Percentiles rank a stretch among this genome's conserved stretches.
Conservation (phyloP, 2,113 vertebrate species). For the Pholis gunnellus region DNA sequence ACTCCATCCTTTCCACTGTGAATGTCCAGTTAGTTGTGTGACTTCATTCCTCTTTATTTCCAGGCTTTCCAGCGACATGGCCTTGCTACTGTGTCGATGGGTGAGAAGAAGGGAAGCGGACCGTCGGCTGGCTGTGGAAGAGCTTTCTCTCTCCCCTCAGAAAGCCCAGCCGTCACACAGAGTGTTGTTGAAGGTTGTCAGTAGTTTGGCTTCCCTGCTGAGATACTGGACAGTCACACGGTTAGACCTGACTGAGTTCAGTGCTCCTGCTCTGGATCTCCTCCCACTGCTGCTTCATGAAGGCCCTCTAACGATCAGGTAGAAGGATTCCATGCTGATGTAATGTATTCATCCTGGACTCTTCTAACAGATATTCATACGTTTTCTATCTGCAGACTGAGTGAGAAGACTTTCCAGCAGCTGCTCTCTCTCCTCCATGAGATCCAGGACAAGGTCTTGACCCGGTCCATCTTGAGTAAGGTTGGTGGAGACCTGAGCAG, state of each 20-base stretch:
- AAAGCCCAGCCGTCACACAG: too few species aligned
- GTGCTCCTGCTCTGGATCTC: constrained; percentile 36
- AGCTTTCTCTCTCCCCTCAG: too few species aligned
- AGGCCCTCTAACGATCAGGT: constrained; percentile 46
- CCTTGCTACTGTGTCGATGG: too few species aligned
- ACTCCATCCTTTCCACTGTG: neutral
- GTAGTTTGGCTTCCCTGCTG: constrained; percentile 15
- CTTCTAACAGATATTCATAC: neutral
- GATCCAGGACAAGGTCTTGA: constrained; percentile 24
- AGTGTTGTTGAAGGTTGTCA: too few species aligned
- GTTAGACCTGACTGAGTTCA: constrained; percentile 43
- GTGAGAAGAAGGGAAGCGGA: too few species aligned
- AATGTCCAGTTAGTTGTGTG: neutral
- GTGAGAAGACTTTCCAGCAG: neutral
- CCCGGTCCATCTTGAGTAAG: constrained; percentile 13
- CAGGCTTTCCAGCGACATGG: neutral
- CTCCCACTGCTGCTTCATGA: constrained; percentile 38
- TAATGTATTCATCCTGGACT: too few species aligned
- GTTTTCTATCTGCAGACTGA: constrained; percentile 29
- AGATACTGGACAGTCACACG: constrained; percentile 30
- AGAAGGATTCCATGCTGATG: neutral
- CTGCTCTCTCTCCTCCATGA: constrained; percentile 19
- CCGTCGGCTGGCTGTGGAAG: too few species aligned
- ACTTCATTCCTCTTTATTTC: neutral
- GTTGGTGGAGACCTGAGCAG: constrained; percentile 46